These are phyloP conservation scores for Scolopax bukidnonensis DNA, from an alignment of 2,797 vertebrate species.

Conservation along the genomic window DNA sequence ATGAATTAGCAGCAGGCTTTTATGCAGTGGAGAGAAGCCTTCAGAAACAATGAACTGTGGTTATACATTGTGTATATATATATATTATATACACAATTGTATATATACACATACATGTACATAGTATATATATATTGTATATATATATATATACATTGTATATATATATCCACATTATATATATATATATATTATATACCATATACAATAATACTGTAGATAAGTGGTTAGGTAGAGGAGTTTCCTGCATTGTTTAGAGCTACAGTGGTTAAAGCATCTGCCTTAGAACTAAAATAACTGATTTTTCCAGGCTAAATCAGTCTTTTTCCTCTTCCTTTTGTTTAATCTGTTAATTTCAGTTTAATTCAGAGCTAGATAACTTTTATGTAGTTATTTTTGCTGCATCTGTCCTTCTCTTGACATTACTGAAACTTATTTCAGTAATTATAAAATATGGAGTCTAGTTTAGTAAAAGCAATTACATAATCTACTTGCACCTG, in stretches of 20 bases:
- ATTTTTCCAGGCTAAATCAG: neutral
- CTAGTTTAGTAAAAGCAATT: neutral
- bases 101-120: too few relatives aligned
- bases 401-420: neutral
- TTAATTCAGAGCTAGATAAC: neutral
- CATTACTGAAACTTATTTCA: neutral
- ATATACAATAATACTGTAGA: too few relatives aligned
- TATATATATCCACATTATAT: too few relatives aligned
- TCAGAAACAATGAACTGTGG: neutral
- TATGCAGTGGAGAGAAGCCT: neutral
- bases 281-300: neutral
- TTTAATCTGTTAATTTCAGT: neutral
- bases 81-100: too few relatives aligned
- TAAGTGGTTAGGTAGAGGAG: neutral
- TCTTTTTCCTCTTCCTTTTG: neutral
- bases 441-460: neutral
- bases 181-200: too few relatives aligned
- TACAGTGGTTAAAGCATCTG: neutral
- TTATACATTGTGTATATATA: too few relatives aligned
- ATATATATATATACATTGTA: too few relatives aligned
- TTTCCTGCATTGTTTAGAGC: neutral
- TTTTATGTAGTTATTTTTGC: neutral
- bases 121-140: too few relatives aligned
- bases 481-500: neutral
- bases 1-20: neutral